phyloP scores from a whole-genome alignment of 2,113 vertebrate genomes.

The Psephotus haematonotus region DNA sequence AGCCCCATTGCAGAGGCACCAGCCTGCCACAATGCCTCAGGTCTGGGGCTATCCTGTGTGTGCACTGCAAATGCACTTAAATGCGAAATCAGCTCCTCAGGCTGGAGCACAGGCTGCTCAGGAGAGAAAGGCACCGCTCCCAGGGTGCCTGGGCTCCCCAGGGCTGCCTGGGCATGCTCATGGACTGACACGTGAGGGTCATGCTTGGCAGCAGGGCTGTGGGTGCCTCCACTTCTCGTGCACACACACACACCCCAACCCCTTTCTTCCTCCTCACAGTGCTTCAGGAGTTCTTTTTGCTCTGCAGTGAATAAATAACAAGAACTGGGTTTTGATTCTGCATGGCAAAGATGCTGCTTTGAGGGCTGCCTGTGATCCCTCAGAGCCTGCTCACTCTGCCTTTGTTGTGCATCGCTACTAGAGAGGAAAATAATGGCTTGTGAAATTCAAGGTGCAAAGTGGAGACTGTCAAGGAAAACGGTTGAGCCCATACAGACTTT shows the following conservation, averaged over 20 bases:
- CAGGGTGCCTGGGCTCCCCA: fast-evolving
- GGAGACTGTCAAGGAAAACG: neutral
- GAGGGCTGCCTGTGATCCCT: neutral
- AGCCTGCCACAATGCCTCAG: neutral
- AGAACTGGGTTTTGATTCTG: neutral
- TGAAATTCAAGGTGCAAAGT: neutral
- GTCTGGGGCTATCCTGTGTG: neutral
- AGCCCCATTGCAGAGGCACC: neutral
- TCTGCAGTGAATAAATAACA: neutral
- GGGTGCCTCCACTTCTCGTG: neutral
- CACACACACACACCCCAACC: neutral
- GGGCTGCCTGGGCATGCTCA: fast-evolving
- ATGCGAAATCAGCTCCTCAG: neutral
- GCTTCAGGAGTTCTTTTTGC: neutral
- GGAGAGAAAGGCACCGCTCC: neutral
- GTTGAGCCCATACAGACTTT: neutral
- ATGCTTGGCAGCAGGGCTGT: fast-evolving
- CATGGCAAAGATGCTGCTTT: neutral
- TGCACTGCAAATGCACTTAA: neutral
- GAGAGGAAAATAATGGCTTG: neutral
- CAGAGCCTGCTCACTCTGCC: neutral
- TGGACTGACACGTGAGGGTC: neutral
- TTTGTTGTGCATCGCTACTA: neutral
- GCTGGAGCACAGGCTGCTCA: neutral
- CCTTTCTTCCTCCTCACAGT: neutral